These are phyloP conservation scores for Ophiothrix spiculata DNA, from an alignment of 35 echinoderm and acorn worm species.

Conservation along the genomic window DNA sequence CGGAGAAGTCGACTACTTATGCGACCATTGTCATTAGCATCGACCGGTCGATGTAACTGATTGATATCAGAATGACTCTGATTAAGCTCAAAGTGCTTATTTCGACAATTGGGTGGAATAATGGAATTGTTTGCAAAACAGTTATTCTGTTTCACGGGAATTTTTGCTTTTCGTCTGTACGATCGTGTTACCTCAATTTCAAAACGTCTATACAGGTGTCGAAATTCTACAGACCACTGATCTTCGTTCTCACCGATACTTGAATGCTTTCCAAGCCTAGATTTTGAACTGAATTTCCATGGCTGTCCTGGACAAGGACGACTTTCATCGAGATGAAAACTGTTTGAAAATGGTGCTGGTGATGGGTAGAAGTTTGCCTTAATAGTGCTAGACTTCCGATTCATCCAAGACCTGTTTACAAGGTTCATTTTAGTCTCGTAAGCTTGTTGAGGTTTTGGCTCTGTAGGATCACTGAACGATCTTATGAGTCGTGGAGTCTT, in stretches of 20 bases:
- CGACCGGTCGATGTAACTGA: background rate
- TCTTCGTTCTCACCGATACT: background rate
- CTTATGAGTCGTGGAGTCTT: too few species aligned
- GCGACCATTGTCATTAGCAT: background rate
- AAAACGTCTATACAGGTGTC: slow-evolving; percentile 63
- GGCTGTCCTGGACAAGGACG: background rate
- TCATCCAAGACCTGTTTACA: slow-evolving; percentile 7
- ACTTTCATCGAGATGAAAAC: background rate
- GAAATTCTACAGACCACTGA: slow-evolving; percentile 33
- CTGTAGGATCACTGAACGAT: background rate
- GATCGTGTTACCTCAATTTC: slow-evolving; percentile 58
- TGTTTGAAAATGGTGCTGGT: slow-evolving; percentile 15
- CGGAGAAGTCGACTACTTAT: background rate
- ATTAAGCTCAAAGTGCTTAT: background rate
- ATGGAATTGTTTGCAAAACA: background rate
- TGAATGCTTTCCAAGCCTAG: background rate
- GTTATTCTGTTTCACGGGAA: background rate
- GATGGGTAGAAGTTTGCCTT: slow-evolving; percentile 41
- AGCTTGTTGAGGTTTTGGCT: slow-evolving; percentile 2
- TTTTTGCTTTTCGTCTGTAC: slow-evolving; percentile 31
- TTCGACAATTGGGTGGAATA: background rate
- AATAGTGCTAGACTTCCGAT: slow-evolving; percentile 23
- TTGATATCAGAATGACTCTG: background rate
- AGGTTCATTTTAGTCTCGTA: slow-evolving; percentile 6
- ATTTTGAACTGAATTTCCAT: background rate